Conservation (phyloP, 2,888 invertebrate genomes). For the Eretmocerus hayati region DNA sequence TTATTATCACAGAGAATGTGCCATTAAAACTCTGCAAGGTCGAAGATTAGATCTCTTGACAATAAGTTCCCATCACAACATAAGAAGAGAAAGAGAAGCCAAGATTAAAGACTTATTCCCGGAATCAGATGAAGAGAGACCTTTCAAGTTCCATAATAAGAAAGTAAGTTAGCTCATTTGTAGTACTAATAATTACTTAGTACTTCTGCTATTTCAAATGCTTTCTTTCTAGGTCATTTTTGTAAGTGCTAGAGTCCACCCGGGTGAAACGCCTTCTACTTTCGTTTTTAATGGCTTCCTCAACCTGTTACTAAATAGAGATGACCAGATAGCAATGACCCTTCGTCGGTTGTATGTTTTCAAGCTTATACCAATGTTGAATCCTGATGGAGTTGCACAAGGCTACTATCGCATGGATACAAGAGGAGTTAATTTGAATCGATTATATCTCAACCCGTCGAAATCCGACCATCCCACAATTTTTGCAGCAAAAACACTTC, state of each 20-base stretch:
- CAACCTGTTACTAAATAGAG: constrained; percentile 66
- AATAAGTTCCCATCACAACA: constrained; percentile 72
- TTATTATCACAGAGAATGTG: constrained; percentile 77
- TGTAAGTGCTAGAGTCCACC: constrained; percentile 83
- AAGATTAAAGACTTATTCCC: constrained; percentile 68
- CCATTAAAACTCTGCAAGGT: constrained; percentile 71
- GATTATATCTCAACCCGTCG: constrained; percentile 77
- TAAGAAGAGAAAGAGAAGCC: constrained; percentile 64
- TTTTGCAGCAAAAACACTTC: constrained; percentile 73
- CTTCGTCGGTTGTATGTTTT: constrained; percentile 75
- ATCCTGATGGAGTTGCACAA: constrained; percentile 82
- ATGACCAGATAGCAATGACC: constrained; percentile 67
- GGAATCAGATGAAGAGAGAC: constrained; percentile 58
- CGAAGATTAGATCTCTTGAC: constrained; percentile 76
- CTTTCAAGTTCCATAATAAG: constrained; percentile 69
- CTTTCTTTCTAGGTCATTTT: constrained; percentile 60
- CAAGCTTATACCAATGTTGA: constrained; percentile 83
- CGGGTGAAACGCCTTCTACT: constrained; percentile 86
- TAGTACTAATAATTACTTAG: neutral
- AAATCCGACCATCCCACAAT: constrained; percentile 72
- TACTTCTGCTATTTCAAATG: constrained; percentile 4
- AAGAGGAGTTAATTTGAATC: constrained; percentile 79
- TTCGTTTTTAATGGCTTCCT: constrained; percentile 86
- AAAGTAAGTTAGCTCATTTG: constrained; percentile 52
- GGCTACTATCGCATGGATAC: constrained; percentile 86